Evolutionary conservation across 2,113 vertebrate genomes (phyloP).

Genomic region (Platysternon megacephalum): DNA sequence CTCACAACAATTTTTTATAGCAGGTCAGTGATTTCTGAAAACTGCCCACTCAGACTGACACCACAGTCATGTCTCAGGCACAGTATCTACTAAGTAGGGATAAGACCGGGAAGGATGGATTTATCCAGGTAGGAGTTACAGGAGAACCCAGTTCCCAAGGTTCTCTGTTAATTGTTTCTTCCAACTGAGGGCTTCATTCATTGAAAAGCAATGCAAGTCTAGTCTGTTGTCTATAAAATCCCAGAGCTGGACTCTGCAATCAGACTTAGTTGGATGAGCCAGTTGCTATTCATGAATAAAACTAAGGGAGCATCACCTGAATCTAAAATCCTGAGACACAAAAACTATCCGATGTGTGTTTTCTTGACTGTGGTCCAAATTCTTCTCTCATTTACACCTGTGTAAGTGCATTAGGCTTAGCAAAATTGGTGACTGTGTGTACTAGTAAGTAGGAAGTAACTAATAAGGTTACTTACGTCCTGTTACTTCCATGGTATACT

Average conservation of each 20-base stretch:
- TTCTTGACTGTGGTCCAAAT: neutral
- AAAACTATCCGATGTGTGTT: neutral
- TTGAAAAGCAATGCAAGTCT: neutral
- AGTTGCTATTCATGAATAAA: neutral
- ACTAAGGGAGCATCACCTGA: neutral
- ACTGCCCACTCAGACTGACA: neutral
- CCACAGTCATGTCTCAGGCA: neutral
- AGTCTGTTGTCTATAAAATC: neutral
- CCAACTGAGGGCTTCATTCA: neutral
- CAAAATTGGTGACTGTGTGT: neutral
- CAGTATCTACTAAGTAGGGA: neutral
- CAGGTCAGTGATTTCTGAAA: neutral
- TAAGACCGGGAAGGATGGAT: neutral
- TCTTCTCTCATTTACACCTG: neutral
- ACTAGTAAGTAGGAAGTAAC: neutral
- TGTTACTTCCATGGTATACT: slow-evolving; percentile 26
- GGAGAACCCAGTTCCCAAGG: neutral
- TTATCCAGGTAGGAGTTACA: neutral
- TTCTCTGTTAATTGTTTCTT: neutral
- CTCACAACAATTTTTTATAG: neutral
- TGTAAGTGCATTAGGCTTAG: neutral
- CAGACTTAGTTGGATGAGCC: neutral
- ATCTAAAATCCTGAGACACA: neutral
- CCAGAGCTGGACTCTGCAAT: neutral
- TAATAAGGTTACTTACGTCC: neutral